These are phyloP conservation scores for Rhizomys pruinosus DNA, from an alignment of 2,113 vertebrate genomes.

Conservation along the genomic window DNA sequence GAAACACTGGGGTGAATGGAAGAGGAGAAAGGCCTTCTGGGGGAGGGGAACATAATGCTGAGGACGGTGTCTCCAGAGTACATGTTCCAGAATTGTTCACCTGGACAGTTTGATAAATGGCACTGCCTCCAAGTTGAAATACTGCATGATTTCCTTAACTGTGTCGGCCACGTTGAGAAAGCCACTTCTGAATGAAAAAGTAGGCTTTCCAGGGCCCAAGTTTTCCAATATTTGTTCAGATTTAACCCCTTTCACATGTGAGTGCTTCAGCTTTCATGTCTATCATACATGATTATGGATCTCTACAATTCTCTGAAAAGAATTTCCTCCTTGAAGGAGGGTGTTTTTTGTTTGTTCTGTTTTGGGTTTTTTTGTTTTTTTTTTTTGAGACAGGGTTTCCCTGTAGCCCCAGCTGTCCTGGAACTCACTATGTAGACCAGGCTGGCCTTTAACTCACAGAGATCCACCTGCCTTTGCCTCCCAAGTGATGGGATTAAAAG, in stretches of 20 bases:
- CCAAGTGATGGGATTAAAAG: no score
- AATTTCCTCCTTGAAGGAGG: neutral
- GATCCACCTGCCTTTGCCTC: no score
- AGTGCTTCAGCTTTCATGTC: slow-evolving; percentile 47
- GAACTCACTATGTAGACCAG: no score
- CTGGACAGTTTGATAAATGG: neutral
- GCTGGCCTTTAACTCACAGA: no score
- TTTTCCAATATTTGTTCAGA: slow-evolving; percentile 62
- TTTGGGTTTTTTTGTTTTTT: no score
- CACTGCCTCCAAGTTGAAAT: neutral
- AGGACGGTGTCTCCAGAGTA: neutral
- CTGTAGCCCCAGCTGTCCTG: no score
- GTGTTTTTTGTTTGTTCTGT: no score
- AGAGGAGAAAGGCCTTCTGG: neutral
- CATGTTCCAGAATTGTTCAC: neutral
- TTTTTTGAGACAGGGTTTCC: no score
- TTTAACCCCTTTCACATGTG: slow-evolving; percentile 65
- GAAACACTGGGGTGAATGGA: neutral
- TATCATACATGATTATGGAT: slow-evolving; percentile 29
- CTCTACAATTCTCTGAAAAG: slow-evolving; percentile 6
- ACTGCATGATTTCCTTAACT: slow-evolving; percentile 58
- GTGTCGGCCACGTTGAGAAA: neutral
- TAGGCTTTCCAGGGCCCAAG: slow-evolving; percentile 48
- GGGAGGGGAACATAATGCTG: neutral
- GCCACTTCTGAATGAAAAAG: slow-evolving; percentile 51